These are phyloP conservation scores for Nyctibius bracteatus DNA, from an alignment of 2,113 vertebrate species.

Conservation along the genomic window DNA sequence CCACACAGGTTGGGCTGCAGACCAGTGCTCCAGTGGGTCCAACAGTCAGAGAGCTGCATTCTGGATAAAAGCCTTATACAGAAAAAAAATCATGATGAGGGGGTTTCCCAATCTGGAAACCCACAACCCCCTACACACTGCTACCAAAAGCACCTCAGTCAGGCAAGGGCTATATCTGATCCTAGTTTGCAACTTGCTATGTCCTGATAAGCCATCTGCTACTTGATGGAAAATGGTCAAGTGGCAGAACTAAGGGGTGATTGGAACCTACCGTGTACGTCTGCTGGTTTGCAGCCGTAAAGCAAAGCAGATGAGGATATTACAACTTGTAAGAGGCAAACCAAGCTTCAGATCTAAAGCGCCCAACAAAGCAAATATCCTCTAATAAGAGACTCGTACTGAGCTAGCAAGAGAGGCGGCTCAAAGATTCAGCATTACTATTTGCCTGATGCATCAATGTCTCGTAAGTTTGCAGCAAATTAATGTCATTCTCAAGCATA, in stretches of 20 bases:
- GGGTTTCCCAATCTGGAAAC: background rate
- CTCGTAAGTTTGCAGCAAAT: background rate
- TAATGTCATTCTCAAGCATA: constrained; percentile 26
- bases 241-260: background rate
- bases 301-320: background rate
- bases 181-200: background rate
- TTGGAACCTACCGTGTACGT: background rate
- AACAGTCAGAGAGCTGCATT: background rate
- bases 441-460: constrained; percentile 11
- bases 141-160: background rate
- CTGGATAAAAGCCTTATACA: background rate
- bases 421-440: background rate
- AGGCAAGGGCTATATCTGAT: background rate
- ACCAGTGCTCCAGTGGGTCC: background rate
- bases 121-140: background rate
- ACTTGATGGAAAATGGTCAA: rapidly evolving
- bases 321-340: background rate
- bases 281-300: background rate
- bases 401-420: background rate
- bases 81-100: background rate
- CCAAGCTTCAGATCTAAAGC: background rate
- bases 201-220: background rate
- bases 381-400: background rate
- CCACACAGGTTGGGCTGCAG: background rate
- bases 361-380: background rate